Percentiles rank a stretch among this genome's conserved stretches.
Evolutionary conservation across 2,888 invertebrate genomes (phyloP).

Genomic region (Colostygia pectinataria): DNA sequence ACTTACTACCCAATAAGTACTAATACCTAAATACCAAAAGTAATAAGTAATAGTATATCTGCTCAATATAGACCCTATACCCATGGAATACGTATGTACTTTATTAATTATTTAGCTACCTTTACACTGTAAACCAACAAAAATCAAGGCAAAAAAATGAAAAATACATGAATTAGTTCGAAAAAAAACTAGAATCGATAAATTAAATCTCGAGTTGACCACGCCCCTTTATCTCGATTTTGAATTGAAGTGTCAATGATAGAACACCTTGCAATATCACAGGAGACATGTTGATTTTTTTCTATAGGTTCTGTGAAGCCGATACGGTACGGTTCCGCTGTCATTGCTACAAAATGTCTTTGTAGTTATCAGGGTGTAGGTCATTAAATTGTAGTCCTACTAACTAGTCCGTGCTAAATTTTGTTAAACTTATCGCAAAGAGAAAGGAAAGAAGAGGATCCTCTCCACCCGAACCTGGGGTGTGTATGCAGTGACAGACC

Average conservation of each 20-base stretch:
- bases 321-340: slow-evolving; percentile 81
- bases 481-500: slow-evolving; percentile 81
- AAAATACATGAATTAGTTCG: neutral
- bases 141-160: too few species aligned
- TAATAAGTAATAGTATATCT: too few species aligned
- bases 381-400: slow-evolving; percentile 76
- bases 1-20: too few species aligned
- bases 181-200: slow-evolving; percentile 37
- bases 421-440: slow-evolving; percentile 65
- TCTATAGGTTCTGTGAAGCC: slow-evolving; percentile 81
- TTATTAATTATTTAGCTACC: too few species aligned
- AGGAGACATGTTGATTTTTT: slow-evolving; percentile 82
- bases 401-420: slow-evolving; percentile 75
- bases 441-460: slow-evolving; percentile 76
- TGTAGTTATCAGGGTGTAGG: slow-evolving; percentile 83
- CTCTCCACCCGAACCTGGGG: slow-evolving; percentile 78
- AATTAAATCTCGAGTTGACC: slow-evolving; percentile 38
- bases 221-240: slow-evolving; percentile 62
- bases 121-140: neutral
- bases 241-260: slow-evolving; percentile 70
- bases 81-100: too few species aligned
- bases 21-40: too few species aligned
- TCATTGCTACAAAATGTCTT: slow-evolving; percentile 82
- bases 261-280: slow-evolving; percentile 72
- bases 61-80: too few species aligned